A percentile compares a stretch with the other conserved stretches of the same genome.
Conservation (phyloP, 2,113 vertebrate species). For the Pelecanoides urinatrix region DNA sequence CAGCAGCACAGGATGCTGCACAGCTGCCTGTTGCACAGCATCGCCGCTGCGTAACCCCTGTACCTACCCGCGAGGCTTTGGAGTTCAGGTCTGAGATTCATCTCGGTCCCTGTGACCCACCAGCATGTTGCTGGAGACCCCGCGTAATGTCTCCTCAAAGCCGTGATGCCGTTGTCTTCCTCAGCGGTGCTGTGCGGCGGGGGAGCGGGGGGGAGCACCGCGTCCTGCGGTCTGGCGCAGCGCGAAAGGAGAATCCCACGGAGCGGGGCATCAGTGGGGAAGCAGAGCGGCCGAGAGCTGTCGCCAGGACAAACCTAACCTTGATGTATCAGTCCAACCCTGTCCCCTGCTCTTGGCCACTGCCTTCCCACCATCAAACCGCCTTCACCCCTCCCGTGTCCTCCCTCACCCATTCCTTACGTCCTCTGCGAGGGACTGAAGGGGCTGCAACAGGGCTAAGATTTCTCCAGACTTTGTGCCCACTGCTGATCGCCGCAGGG, state of each 20-base stretch:
- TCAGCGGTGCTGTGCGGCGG: neutral
- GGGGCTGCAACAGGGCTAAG: neutral
- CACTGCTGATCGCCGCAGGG: neutral
- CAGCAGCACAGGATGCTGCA: fast-evolving
- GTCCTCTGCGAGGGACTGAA: neutral
- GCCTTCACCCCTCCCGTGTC: neutral
- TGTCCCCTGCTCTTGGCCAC: neutral
- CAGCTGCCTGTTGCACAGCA: too few relatives aligned
- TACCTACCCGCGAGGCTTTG: fast-evolving
- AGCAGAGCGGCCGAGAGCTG: neutral
- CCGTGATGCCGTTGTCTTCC: neutral
- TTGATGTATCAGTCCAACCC: neutral
- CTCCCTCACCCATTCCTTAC: neutral
- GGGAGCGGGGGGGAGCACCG: fast-evolving
- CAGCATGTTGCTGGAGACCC: neutral
- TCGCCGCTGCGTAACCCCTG: fast-evolving
- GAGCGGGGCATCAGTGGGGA: neutral
- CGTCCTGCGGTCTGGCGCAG: fast-evolving
- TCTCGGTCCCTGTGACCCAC: neutral
- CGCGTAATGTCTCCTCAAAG: fast-evolving
- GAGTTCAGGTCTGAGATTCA: fast-evolving
- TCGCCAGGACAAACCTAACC: neutral
- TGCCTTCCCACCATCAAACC: neutral
- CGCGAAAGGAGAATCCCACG: fast-evolving
- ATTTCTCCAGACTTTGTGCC: neutral